phyloP scores from a whole-genome alignment of 2,888 invertebrate genomes.

The Perizoma affinitatum region DNA sequence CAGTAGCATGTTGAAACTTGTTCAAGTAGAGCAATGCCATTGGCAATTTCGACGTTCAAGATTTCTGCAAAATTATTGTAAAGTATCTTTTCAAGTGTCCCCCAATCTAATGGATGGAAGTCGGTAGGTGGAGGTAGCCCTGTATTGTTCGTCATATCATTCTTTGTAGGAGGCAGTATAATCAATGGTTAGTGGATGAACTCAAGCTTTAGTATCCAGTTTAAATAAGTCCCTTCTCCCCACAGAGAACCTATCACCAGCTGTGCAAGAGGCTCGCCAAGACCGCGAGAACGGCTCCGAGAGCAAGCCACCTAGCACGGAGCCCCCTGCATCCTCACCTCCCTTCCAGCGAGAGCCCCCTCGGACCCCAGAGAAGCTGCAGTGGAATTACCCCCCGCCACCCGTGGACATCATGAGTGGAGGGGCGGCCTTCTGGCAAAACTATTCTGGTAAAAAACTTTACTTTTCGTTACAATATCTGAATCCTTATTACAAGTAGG shows the following conservation, averaged over 20 bases:
- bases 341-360: constrained; percentile 77
- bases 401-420: constrained; percentile 91
- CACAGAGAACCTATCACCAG: constrained; percentile 69
- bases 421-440: constrained; percentile 95
- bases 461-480: not conserved
- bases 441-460: constrained; percentile 91
- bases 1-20: constrained; percentile 73
- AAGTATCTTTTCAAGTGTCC: too few species aligned
- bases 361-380: constrained; percentile 78
- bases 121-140: too few species aligned
- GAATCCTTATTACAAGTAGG: not conserved
- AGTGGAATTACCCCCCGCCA: constrained; percentile 82
- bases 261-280: constrained; percentile 66
- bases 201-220: too few species aligned
- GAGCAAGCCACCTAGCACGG: constrained; percentile 76
- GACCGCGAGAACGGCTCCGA: constrained; percentile 78
- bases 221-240: too few species aligned
- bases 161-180: too few species aligned
- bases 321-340: constrained; percentile 73
- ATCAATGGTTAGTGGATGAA: too few species aligned
- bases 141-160: too few species aligned
- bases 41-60: constrained; percentile 51
- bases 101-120: too few species aligned
- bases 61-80: not conserved
- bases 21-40: constrained; percentile 67